A percentile compares a stretch with the other conserved stretches of the same genome.
phyloP scores from a whole-genome alignment of 2,113 vertebrate genomes.

The Phalacrocorax carbo region DNA sequence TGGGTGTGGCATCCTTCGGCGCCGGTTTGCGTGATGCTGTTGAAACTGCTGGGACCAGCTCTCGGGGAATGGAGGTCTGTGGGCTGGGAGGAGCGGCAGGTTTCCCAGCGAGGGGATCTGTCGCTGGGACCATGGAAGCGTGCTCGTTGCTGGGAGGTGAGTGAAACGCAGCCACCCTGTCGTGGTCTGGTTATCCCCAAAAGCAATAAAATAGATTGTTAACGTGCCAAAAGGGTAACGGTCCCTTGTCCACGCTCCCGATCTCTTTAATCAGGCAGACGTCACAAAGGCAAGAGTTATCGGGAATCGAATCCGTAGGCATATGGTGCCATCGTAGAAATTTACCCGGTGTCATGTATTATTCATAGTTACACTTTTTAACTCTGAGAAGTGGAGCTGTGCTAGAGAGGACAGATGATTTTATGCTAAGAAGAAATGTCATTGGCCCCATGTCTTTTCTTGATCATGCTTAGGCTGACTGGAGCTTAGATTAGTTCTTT shows the following conservation, averaged over 20 bases:
- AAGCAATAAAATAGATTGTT: not conserved
- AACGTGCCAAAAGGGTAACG: fast-evolving
- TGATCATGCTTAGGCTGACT: not conserved
- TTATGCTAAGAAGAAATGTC: not conserved
- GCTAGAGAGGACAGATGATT: not conserved
- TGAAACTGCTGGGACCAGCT: not conserved
- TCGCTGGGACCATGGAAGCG: fast-evolving
- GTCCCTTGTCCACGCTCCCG: fast-evolving
- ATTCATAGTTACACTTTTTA: not conserved
- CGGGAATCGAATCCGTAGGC: fast-evolving
- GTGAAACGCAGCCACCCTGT: not conserved
- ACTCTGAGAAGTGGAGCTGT: not conserved
- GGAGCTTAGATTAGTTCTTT: not conserved
- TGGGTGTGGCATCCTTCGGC: not conserved
- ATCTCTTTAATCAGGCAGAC: not conserved
- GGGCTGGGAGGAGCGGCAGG: not conserved
- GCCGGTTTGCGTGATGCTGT: fast-evolving
- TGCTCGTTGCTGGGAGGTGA: not conserved
- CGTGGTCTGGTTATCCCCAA: not conserved
- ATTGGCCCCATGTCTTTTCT: not conserved
- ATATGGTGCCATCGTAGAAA: fast-evolving
- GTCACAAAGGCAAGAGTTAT: not conserved
- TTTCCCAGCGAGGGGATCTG: not conserved
- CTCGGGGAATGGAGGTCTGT: fast-evolving
- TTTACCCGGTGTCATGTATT: fast-evolving